phyloP scores from a whole-genome alignment of 92 coral and sea anemone species.

The Phenganax marumi region DNA sequence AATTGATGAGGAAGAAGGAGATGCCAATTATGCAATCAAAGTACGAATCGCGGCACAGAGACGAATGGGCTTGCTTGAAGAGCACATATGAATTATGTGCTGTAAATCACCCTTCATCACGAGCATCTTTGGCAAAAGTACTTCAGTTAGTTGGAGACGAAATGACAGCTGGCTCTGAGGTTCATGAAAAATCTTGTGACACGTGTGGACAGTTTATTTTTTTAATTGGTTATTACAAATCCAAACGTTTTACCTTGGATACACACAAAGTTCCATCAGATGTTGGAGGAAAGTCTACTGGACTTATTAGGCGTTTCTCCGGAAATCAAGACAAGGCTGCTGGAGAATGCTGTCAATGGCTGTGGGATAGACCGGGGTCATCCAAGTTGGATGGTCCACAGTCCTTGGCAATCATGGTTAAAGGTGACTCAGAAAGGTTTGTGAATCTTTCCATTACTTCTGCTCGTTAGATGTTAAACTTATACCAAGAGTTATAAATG shows the following conservation, averaged over 20 bases:
- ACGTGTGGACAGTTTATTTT: constrained; percentile 2
- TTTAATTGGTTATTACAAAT: neutral
- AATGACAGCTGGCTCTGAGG: neutral
- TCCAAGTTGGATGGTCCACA: neutral
- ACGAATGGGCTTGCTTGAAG: neutral
- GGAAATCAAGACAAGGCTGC: neutral
- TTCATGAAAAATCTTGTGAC: neutral
- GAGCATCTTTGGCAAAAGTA: neutral
- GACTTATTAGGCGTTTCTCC: neutral
- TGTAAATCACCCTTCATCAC: neutral
- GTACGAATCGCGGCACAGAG: neutral
- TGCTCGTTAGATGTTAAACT: no score
- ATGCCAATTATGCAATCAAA: neutral
- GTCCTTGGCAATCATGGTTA: neutral
- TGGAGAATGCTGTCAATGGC: neutral
- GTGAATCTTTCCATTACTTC: no score
- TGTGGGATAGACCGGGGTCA: neutral
- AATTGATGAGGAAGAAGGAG: constrained; percentile 10
- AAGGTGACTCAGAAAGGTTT: neutral
- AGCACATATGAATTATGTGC: neutral
- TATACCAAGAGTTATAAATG: no score
- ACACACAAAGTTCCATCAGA: neutral
- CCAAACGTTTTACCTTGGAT: neutral
- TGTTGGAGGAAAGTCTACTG: constrained; percentile 1
- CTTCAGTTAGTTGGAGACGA: neutral